Evolutionary conservation across 2,797 vertebrate genomes (phyloP).

Genomic region (Anguilla obscura): DNA sequence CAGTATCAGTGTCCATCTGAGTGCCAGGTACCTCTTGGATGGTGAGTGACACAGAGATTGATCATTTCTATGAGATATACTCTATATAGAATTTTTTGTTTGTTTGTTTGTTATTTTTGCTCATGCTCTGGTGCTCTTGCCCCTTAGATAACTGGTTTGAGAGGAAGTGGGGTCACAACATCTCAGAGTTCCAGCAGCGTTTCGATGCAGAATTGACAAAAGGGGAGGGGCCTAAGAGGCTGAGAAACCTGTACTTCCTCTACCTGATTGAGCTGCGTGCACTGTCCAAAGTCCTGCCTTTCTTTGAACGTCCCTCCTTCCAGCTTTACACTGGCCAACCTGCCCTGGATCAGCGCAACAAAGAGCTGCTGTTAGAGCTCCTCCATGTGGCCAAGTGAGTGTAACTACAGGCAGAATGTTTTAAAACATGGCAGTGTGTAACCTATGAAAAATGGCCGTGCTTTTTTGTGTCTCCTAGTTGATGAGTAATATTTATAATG

Average conservation of each 20-base stretch:
- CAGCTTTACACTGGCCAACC: constrained; percentile 82
- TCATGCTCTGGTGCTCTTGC: not conserved
- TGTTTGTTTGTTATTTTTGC: not conserved
- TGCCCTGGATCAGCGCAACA: constrained; percentile 71
- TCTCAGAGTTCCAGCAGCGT: constrained; percentile 84
- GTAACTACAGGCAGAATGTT: constrained; percentile 6
- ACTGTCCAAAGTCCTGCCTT: constrained; percentile 85
- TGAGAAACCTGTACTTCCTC: constrained; percentile 92
- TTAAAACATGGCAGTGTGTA: not conserved
- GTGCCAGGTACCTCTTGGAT: constrained; percentile 85
- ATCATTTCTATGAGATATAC: not conserved
- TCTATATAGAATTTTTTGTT: not conserved
- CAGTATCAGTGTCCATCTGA: constrained; percentile 91
- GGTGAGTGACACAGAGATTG: constrained; percentile 65
- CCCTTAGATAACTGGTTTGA: constrained; percentile 82
- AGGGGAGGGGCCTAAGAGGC: constrained; percentile 87
- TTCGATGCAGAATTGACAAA: constrained; percentile 85
- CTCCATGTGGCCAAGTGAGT: constrained; percentile 84
- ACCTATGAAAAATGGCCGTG: not conserved
- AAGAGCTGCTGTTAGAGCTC: constrained; percentile 78
- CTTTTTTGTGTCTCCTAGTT: not conserved
- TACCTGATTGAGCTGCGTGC: constrained; percentile 91
- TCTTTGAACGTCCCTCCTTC: constrained; percentile 80
- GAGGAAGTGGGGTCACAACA: constrained; percentile 87
- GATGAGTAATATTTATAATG: not conserved